These are phyloP conservation scores for Erinaceus europaeus DNA, from an alignment of 2,113 vertebrate species.

Conservation along the genomic window DNA sequence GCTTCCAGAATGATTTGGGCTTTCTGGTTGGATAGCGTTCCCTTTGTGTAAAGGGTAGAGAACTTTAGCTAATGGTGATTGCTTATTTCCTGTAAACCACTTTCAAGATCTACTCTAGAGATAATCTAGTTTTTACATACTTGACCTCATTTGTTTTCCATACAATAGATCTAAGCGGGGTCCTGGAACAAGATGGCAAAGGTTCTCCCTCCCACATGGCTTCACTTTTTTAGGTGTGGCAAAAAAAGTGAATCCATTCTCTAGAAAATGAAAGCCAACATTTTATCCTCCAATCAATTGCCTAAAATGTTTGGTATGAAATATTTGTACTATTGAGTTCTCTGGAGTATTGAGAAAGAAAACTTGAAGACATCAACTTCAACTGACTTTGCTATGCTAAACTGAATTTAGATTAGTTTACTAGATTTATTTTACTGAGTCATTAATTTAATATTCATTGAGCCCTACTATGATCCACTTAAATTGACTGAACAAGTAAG, in stretches of 20 bases:
- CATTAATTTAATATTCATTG: background rate
- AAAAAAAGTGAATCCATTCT: background rate
- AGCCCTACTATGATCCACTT: background rate
- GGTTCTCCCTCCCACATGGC: background rate
- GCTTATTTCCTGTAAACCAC: background rate
- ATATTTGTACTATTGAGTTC: background rate
- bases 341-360: background rate
- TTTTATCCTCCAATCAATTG: too few relatives aligned
- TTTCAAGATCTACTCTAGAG: background rate
- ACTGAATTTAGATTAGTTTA: background rate
- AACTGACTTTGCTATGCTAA: background rate
- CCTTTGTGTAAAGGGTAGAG: background rate
- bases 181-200: background rate
- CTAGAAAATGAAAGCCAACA: too few relatives aligned
- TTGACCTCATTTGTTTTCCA: background rate
- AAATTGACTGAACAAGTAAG: too few relatives aligned
- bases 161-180: background rate
- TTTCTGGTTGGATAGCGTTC: too few relatives aligned
- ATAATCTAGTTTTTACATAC: background rate
- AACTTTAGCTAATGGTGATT: background rate
- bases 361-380: background rate
- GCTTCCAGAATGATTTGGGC: too few relatives aligned
- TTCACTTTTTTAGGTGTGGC: background rate
- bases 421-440: background rate
- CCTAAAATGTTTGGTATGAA: background rate